Base-by-base conservation (phyloP, 2,797 vertebrate genomes). In the Synaphobranchus kaupii region DNA sequence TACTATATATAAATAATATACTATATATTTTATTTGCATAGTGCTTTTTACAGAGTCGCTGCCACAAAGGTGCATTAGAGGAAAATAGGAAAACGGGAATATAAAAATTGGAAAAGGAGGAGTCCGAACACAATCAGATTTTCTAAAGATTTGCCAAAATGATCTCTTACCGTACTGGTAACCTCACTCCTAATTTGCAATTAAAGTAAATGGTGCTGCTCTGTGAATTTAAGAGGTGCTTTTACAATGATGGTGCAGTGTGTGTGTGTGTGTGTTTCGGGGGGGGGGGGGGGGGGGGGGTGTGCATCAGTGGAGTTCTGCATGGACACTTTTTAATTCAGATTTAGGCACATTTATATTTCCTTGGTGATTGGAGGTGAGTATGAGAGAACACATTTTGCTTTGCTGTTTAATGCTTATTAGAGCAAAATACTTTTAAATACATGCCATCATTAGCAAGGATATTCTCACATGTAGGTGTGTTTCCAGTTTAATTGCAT, bases 241-340 rank as follows among this genome's bases (percentile, higher is more conserved):
- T 13, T 78, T n/a, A n/a, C 39, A 78, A 25, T 78, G 34, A 78
- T 78, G 17, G 73, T 39, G 73, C 13, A 15, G 68, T 48, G 78
- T 48, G 22, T 47, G 44, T 76, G 86, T 76, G 82, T 8, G 50
- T 84, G 44, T 78, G n/a, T 73, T 66, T 85, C 58, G 78, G 78
- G 85, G 44, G 54, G 82, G 15, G 28, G n/a, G 63, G 84, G 81
- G 68, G 88, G 86, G 84, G 90, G 84, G 86, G 85, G 95, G 95
- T 95, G 95, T 92, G n/a, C n/a, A n/a, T n/a, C n/a, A n/a, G n/a
- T n/a, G n/a, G n/a, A n/a, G n/a, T n/a, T n/a, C n/a, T n/a, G n/a
- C n/a, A n/a, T n/a, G n/a, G n/a, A n/a, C n/a, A n/a, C n/a, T n/a
- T n/a, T n/a, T n/a, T n/a, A n/a, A n/a, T n/a, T n/a, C n/a, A n/a